These are phyloP conservation scores for Cosmia pyralina DNA, from an alignment of 2,888 invertebrate genomes.

Conservation along the genomic window DNA sequence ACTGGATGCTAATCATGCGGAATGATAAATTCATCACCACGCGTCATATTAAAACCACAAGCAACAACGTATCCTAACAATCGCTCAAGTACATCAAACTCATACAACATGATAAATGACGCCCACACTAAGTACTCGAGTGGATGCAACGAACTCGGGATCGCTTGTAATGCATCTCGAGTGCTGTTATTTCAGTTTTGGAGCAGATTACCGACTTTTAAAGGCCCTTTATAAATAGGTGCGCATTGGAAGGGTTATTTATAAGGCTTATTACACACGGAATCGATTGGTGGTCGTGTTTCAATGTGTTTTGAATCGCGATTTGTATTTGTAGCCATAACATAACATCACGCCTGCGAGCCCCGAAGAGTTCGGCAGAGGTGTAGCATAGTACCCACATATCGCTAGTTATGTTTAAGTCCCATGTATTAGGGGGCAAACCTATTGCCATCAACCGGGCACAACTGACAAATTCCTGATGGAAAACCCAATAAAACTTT, in stretches of 20 bases:
- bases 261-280: conserved; percentile 37
- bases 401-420: no score
- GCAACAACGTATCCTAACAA: conserved; percentile 27
- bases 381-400: no score
- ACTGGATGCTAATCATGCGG: no score
- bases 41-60: background rate
- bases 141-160: conserved; percentile 64
- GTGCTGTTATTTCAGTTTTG: conserved; percentile 61
- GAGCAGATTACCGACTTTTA: conserved; percentile 48
- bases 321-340: background rate
- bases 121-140: conserved; percentile 43
- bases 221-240: conserved; percentile 60
- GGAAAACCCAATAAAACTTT: no score
- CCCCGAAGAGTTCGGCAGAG: no score
- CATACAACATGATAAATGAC: conserved; percentile 51
- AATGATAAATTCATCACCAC: background rate
- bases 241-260: conserved; percentile 62
- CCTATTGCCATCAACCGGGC: no score
- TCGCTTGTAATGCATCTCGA: conserved; percentile 62
- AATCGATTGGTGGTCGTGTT: conserved; percentile 24
- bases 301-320: conserved; percentile 16
- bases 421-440: no score
- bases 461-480: no score
- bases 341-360: no score
- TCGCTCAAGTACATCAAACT: conserved; percentile 31